Conservation (phyloP, 2,888 invertebrate genomes). For the Encarsia formosa region DNA sequence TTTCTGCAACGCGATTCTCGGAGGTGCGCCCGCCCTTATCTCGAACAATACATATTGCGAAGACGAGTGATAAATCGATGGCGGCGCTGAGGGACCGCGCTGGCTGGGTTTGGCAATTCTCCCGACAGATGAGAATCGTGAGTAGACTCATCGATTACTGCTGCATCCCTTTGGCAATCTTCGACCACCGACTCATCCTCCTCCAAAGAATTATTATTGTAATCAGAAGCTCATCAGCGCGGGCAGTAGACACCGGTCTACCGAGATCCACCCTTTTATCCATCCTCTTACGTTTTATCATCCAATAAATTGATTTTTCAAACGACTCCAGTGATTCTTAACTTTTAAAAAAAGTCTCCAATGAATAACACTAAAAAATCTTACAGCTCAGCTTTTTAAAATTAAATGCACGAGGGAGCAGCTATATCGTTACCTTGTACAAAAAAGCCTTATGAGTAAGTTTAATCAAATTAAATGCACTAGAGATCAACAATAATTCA, state of each 20-base stretch:
- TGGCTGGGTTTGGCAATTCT: conserved; percentile 32
- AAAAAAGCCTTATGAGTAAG: too few relatives aligned
- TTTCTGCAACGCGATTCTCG: neutral
- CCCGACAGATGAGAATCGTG: conserved; percentile 33
- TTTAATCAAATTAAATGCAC: too few relatives aligned
- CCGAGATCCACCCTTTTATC: conserved; percentile 1
- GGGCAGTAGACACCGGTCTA: neutral
- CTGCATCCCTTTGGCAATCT: too few relatives aligned
- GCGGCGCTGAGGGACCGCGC: conserved; percentile 13
- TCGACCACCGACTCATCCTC: conserved; percentile 10
- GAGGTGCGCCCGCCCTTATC: neutral
- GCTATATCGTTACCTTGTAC: too few relatives aligned
- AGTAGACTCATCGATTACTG: conserved; percentile 33
- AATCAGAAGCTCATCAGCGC: conserved; percentile 18
- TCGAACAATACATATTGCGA: conserved; percentile 29
- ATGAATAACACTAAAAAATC: too few relatives aligned
- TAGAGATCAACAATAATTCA: too few relatives aligned
- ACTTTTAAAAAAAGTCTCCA: too few relatives aligned
- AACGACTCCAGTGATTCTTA: too few relatives aligned
- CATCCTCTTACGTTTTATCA: too few relatives aligned
- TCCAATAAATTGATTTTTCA: too few relatives aligned
- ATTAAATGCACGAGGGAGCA: too few relatives aligned
- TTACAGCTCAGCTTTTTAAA: too few relatives aligned
- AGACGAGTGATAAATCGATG: conserved; percentile 33
- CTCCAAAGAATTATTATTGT: conserved; percentile 18